Percentiles rank a stretch among this genome's conserved stretches.
These are phyloP conservation scores for Gobiocypris rarus DNA, from an alignment of 2,113 vertebrate genomes.

Conservation along the genomic window DNA sequence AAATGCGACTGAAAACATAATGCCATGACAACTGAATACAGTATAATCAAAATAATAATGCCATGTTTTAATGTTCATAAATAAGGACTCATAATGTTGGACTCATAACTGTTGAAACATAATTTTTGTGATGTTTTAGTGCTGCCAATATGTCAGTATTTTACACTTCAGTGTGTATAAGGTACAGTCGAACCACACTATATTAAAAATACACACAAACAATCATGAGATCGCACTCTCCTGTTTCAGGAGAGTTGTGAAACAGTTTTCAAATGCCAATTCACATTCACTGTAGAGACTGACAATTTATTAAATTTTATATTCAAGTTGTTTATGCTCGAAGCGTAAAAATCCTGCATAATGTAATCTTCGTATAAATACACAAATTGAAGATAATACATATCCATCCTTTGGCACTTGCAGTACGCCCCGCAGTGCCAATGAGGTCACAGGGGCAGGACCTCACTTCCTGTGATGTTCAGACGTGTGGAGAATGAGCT, in stretches of 20 bases:
- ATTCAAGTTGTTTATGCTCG: not conserved
- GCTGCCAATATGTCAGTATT: too few relatives aligned
- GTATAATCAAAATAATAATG: too few relatives aligned
- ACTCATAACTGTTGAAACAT: too few relatives aligned
- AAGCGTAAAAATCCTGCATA: constrained; percentile 4
- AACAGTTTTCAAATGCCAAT: not conserved
- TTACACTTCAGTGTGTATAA: too few relatives aligned
- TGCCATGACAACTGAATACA: too few relatives aligned
- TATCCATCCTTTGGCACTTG: not conserved
- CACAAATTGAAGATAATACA: not conserved
- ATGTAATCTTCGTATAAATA: not conserved
- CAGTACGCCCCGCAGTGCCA: not conserved
- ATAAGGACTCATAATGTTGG: too few relatives aligned
- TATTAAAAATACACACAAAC: too few relatives aligned
- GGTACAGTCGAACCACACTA: too few relatives aligned
- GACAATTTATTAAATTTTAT: not conserved
- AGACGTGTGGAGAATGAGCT: not conserved
- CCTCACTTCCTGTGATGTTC: not conserved
- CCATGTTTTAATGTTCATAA: too few relatives aligned
- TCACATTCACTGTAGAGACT: not conserved
- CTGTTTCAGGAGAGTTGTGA: not conserved
- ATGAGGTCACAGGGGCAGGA: constrained; percentile 18
- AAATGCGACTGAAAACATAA: too few relatives aligned
- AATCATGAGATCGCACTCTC: too few relatives aligned
- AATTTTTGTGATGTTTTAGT: too few relatives aligned